Evolutionary conservation across 2,888 invertebrate genomes (phyloP), one percentile per base, ranked within the genome.

Genomic region (Operophtera brumata): DNA sequence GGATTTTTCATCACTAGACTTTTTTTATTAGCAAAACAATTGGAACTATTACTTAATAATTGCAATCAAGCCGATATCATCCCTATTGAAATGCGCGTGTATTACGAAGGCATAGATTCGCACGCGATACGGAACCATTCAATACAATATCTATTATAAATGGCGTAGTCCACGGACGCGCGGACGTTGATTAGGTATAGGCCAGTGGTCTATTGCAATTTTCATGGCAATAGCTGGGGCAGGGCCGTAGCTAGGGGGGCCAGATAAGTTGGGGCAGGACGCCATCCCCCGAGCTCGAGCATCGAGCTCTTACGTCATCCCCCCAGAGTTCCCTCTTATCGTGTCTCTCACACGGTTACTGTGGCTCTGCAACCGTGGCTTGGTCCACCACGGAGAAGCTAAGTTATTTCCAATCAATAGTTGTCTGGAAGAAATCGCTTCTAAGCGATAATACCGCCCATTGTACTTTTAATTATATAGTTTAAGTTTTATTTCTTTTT

Each of bases 91-190:
- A 78, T 78, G 70, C 71, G 70, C 75, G 71, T 70, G 67, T 65
- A 78, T 75, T 75, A 75, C 73, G 69, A 75, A 77, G 72, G 70
- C 67, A 69, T 79, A 80, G 84, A 83, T 82, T 66, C 63, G 58
- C 65, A 54, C 67, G 56, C 70, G 84, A 85, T 84, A 85, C 66
- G 62, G 64, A 71, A 73, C 73, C 74, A 82, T 86, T 85, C 78
- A 84, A 84, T 83, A 77, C 82, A 79, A 81, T 80, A 78, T 79
- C 75, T 78, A 80, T 82, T 82, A 84, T 84, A 82, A 83, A 83
- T 82, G 77, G 71, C 67, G 68, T 68, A 47, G 56, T 75, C 64
- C 77, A 72, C 76, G 77, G 75, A 68, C 74, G 72, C 77, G 72
- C 76, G 77, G 75, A 68, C 74, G 72, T 80, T 82, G 82, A 84